Evolutionary conservation across 2,797 vertebrate genomes (phyloP), one percentile per base, ranked within the genome.

Genomic region (Pterois miles): DNA sequence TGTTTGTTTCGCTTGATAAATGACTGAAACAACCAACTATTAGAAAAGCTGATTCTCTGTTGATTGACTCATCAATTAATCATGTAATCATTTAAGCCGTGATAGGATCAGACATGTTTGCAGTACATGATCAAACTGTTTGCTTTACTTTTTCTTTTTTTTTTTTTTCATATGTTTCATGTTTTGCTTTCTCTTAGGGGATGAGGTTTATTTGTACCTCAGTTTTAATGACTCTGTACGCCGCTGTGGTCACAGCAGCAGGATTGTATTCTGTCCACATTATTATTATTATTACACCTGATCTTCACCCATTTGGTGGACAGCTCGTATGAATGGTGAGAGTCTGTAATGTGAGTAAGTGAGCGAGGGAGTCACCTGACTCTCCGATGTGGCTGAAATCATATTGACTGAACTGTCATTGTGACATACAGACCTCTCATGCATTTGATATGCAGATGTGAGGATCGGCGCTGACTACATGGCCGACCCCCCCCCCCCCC

Each of bases 301-400:
- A 76, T 81, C 70, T 52, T 76, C 23, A 25, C 16, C 22, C 31
- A 52, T 3, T 18, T 50, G 25, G 9, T 59, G 22, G 29, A 25
- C 58, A 54, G 65, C 52, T 68, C 23, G 22, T 63, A 63, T 67
- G 76, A 62, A 25, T 25, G 65, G 25, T 53, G 77, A 63, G 65
- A 34, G 66, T 48, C 5, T 82, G 92, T 86, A 90, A 93, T n/a
- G 52, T 48, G 89, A 92, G 85, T 6, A 92, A 92, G 88, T 91
- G 78, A 64, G 25, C 8, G 14, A 6, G 8, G 62, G 50, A 63
- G 85, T 82, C 80, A 85, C 70, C 70, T 11, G 81, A 90, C 66
- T 66, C 89, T 64, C 31, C 29, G 1, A 34, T 76, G 79, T 8
- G 50, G 81, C 77, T 62, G 48, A 22, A 69, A 70, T 84, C 72